Evolutionary conservation across 2,113 vertebrate species (phyloP).

Genomic region (Cynocephalus volans): DNA sequence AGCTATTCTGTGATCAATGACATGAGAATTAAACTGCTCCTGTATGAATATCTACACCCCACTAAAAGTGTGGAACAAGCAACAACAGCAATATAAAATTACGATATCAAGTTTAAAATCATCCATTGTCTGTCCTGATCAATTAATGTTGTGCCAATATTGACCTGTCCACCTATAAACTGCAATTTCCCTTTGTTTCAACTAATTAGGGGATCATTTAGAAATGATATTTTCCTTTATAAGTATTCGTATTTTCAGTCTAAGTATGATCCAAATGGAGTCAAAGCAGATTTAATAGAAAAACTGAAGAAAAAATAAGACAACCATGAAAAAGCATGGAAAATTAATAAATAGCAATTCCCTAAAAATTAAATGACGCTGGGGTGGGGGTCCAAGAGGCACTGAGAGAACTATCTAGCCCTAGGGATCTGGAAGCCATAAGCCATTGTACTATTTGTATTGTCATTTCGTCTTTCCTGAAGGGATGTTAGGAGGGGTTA

Average conservation of each 20-base stretch:
- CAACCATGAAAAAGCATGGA: not conserved
- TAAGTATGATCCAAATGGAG: not conserved
- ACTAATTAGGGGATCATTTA: not conserved
- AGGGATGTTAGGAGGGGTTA: not conserved
- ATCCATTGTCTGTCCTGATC: not conserved
- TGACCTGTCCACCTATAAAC: not conserved
- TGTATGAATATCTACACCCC: not conserved
- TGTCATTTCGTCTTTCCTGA: not conserved
- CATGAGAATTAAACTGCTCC: not conserved
- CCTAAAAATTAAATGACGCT: not conserved
- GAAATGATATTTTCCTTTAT: not conserved
- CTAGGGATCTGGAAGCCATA: not conserved
- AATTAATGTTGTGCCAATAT: not conserved
- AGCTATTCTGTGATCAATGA: not conserved
- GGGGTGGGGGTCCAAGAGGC: accelerated
- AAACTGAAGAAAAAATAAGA: not conserved
- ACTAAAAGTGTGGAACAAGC: not conserved
- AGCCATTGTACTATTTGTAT: not conserved
- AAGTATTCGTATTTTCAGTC: not conserved
- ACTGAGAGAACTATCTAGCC: not conserved
- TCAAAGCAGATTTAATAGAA: not conserved
- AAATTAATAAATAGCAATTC: not conserved
- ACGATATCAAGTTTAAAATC: not conserved
- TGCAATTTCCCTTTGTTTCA: not conserved
- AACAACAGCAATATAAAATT: not conserved